Evolutionary conservation across 2,797 vertebrate species (phyloP).

Genomic region (Cyprinodon diabolis): DNA sequence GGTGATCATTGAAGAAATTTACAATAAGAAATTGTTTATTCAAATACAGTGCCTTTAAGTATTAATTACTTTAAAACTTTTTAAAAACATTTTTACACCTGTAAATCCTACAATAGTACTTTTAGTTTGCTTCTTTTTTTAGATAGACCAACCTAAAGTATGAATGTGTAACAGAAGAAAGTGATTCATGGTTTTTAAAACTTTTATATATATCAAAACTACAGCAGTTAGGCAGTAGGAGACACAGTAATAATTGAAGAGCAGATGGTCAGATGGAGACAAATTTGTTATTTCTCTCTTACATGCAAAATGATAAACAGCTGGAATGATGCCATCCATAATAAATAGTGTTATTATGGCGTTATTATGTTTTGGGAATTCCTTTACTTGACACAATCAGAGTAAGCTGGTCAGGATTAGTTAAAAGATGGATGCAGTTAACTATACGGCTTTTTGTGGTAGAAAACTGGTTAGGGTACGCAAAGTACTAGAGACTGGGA

Average conservation of each 20-base stretch:
- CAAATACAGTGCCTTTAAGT: not conserved
- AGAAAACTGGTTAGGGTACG: not conserved
- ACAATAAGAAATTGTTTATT: constrained; percentile 21
- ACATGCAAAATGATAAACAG: not conserved
- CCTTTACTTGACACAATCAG: not conserved
- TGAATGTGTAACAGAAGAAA: not conserved
- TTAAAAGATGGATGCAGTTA: not conserved
- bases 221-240: not conserved
- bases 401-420: not conserved
- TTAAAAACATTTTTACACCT: not conserved
- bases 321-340: not conserved
- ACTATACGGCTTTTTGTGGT: not conserved
- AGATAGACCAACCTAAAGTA: not conserved
- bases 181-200: too few relatives aligned
- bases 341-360: not conserved
- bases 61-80: not conserved
- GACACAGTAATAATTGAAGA: not conserved
- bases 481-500: too few relatives aligned
- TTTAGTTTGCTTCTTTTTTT: not conserved
- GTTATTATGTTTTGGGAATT: not conserved
- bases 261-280: not conserved
- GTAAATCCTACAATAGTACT: not conserved
- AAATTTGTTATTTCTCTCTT: not conserved
- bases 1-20: constrained; percentile 57
- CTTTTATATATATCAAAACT: too few relatives aligned